Evolutionary conservation across 2,888 invertebrate species (phyloP), one percentile per base, ranked within the genome.

Genomic region (Agonopterix alstromeriana): DNA sequence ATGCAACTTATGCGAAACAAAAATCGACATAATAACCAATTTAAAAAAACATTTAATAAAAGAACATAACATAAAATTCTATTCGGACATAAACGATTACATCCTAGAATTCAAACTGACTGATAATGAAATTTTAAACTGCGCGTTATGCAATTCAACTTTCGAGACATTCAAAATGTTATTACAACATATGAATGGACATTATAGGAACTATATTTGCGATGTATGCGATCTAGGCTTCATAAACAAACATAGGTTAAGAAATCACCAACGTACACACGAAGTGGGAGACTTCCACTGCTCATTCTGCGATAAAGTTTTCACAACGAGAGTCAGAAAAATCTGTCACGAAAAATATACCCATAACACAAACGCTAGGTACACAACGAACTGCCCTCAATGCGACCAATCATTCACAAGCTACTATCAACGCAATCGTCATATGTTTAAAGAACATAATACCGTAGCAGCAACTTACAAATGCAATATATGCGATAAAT

Each of bases 81-180:
- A 77, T 46, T 64, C 74, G 0, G 83, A 80, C 9, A 56, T 80
- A 0, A 71, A 80, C 2, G 82, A 87, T 35, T 84, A 81, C 9
- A 69, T 86, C 0, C 38, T 85, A 43, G 86, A 85, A 42, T 87
- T 86, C 10, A 85, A 82, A 54, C 5, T 87, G 0, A 77, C 72
- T 0, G 69, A 72, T 0, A 60, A 55, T 0, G 76, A 79, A 5
- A 67, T 78, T 0, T 43, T 83, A 0, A 78, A 80, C 43, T 87
- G 87, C 44, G 83, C 80, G 0, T 44, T 85, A 0, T 87, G 87
- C 41, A 54, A 76, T 43, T 82, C 83, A 0, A 79, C 71, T 0
- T 87, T 73, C 48, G 85, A 84, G 45, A 84, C 85, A 0, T 86
- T 86, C 35, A 85, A 84, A 63, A 85, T 80, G 78, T 45, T 86